Evolutionary conservation across 1,140 invertebrate species (phyloP), one percentile per base, ranked within the genome.

Genomic region (Drosophila subobscura): DNA sequence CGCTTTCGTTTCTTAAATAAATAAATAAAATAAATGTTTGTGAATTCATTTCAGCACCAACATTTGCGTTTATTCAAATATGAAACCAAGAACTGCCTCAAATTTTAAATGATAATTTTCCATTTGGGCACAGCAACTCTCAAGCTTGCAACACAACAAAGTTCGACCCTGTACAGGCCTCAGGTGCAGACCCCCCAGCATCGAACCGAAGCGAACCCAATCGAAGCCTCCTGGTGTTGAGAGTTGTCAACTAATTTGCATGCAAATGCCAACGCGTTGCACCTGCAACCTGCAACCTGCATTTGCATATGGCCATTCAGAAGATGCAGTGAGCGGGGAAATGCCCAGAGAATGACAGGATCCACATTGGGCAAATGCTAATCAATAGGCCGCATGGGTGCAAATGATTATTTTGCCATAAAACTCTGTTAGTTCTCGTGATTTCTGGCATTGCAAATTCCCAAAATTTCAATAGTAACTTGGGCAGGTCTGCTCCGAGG

Each of bases 341-440:
- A 27, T 27, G 50, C n/a, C n/a, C 6, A 22, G 41, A 64, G 58
- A 44, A 49, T 37, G 37, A 63, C 51, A 14, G 41, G 52, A 60
- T 60, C 25, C 16, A 20, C 14, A 10, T 12, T 55, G 23, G 40
- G 52, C 76, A 54, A 84, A 88, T 85, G 81, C 81, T 88, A 86
- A 88, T 86, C 81, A 86, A 86, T 88, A 86, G 83, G 81, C 81
- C 81, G 77, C 83, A 85, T 78, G 64, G 67, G 81, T 85, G 81
- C 81, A 81, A 85, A 85, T 86, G 83, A 86, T 86, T 86, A 86
- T 86, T 86, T 86, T 77, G 81, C 81, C 77, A 88, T 86, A 88
- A 81, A 88, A 86, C 77, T 88, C 73, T 77, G 78, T 88, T 85
- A 85, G 81, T 54, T 76, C 67, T 71, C 70, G 72, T 55, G 80